Evolutionary conservation across 2,888 invertebrate genomes (phyloP).

Genomic region (Monochamus alternatus): DNA sequence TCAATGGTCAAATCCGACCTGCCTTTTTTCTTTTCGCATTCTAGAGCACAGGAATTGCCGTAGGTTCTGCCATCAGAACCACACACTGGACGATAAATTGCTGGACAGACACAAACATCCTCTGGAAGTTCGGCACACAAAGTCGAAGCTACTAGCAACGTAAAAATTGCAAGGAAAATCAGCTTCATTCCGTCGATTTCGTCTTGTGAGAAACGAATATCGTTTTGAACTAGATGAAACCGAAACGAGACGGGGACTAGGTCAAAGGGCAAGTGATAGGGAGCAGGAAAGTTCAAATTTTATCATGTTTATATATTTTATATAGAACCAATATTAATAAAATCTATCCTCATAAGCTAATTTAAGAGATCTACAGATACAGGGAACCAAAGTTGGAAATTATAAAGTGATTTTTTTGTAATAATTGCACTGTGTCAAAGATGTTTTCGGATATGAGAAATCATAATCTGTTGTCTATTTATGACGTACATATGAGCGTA

Average conservation of each 20-base stretch:
- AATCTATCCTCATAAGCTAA: neutral
- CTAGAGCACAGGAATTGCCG: slow-evolving; percentile 19
- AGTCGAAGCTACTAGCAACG: neutral
- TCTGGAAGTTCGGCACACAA: neutral
- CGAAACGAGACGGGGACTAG: neutral
- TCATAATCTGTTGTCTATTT: too few species aligned
- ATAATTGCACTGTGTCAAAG: too few species aligned
- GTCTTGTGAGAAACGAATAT: neutral
- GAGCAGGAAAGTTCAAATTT: too few species aligned
- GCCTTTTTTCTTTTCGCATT: slow-evolving; percentile 24
- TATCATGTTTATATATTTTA: neutral
- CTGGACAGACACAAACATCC: slow-evolving; percentile 15
- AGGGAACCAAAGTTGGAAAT: too few species aligned
- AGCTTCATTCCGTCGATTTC: neutral
- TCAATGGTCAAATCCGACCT: slow-evolving; percentile 3
- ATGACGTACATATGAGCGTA: too few species aligned
- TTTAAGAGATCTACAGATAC: too few species aligned
- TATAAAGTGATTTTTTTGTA: too few species aligned
- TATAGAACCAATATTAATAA: neutral
- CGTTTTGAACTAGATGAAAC: neutral
- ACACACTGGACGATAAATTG: slow-evolving; percentile 17
- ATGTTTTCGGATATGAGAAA: too few species aligned
- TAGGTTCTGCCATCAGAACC: slow-evolving; percentile 31
- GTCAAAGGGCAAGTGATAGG: neutral
- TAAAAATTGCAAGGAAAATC: neutral